Evolutionary conservation across 2,797 vertebrate genomes (phyloP), one percentile per base, ranked within the genome.

Genomic region (Malacoctenus gilli): DNA sequence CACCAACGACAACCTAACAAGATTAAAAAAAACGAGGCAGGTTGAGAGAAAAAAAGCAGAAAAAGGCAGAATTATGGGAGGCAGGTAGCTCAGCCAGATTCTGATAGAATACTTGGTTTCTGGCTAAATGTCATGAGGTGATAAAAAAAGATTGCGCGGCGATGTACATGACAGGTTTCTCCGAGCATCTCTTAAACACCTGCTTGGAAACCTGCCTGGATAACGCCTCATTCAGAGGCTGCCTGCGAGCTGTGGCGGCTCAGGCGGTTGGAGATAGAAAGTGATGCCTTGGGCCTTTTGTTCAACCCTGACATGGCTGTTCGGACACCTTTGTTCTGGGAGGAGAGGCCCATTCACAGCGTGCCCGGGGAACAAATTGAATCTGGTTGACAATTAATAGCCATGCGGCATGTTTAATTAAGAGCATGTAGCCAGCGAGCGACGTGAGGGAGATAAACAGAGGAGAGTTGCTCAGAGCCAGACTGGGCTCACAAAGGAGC

Each of bases 321-420:
- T 85, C 72, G 77, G 89, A 86, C 82, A 79, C 85, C 81, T 89
- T 92, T 92, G 89, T 92, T 90, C 85, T 76, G 79, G 57, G 63
- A 54, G 66, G 77, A 85, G 83, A 86, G 88, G 74, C 76, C 87
- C 87, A 89, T 91, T 93, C 87, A 89, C 75, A 19, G 82, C 37
- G 38, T 82, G 79, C 83, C 85, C 46, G 8, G 79, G 82, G 87
- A 92, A 89, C 90, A 90, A 90, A 91, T 90, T 88, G 84, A 92
- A 91, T 87, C 80, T 85, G 85, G 85, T 85, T 87, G 84, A 88
- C 90, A 91, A 91, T 92, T 92, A 91, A 93, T 90, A 89, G 86
- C 86, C 79, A 67, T 68, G 76, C 80, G 75, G 85, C 86, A 80
- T 86, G 87, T 90, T 91, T 92, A 91, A 92, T 91, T 90, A 92